Percentiles rank a stretch among this genome's conserved stretches.
phyloP scores from a whole-genome alignment of 2,113 vertebrate species.

The Condylura cristata region DNA sequence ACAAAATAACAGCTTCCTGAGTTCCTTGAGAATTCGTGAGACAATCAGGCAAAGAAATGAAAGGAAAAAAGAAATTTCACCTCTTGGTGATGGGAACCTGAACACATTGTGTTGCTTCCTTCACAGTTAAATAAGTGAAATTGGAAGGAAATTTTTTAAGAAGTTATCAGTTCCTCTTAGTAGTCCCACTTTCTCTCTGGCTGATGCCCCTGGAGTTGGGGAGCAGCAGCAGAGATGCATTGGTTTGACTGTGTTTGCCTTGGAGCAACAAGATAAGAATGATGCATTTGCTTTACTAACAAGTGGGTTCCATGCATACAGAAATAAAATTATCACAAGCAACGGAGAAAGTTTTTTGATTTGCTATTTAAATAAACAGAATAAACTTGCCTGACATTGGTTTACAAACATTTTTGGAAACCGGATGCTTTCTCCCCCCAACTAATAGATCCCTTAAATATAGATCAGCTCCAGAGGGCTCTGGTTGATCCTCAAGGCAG shows the following conservation, averaged over 20 bases:
- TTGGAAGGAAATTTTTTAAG: neutral
- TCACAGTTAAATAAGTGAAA: neutral
- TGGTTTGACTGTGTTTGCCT: neutral
- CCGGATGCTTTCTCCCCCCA: neutral
- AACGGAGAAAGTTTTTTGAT: neutral
- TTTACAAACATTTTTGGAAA: constrained; percentile 17
- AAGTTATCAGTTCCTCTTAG: neutral
- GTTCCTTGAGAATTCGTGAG: neutral
- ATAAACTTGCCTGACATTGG: neutral
- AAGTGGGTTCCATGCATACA: neutral
- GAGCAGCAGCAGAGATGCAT: neutral
- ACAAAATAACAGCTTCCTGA: fast-evolving
- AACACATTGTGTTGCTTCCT: no score
- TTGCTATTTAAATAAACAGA: constrained; percentile 34
- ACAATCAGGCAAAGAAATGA: neutral
- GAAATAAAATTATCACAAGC: neutral
- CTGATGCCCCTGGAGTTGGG: neutral
- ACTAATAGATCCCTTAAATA: neutral
- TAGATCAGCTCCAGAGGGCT: neutral
- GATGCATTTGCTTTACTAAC: neutral
- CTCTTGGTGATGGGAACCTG: neutral
- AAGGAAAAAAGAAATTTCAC: neutral
- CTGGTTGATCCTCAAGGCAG: neutral
- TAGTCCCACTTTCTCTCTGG: neutral
- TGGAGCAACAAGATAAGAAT: neutral